Conservation (phyloP, 2,113 vertebrate species). For the Sceloporus tristichus region DNA sequence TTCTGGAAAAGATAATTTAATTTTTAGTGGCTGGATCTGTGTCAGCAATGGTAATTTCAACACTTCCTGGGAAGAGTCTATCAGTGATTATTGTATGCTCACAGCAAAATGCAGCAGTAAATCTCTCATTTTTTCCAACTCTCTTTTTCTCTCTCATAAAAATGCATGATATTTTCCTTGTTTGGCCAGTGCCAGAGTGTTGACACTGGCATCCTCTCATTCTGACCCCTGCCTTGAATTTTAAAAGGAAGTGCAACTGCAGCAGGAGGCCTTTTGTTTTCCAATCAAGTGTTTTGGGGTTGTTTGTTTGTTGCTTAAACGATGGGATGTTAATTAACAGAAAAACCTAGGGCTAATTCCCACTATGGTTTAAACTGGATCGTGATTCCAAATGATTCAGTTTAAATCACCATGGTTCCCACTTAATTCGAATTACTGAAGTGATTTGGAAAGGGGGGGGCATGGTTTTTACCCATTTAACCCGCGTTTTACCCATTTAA, state of each 20-base stretch:
- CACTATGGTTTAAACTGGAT: too few relatives aligned
- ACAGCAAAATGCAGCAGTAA: conserved; percentile 63
- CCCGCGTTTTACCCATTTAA: too few relatives aligned
- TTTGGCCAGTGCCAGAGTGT: conserved; percentile 61
- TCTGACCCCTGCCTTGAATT: conserved; percentile 68
- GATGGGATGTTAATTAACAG: not conserved
- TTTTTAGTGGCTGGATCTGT: conserved; percentile 74
- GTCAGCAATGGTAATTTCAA: conserved; percentile 72
- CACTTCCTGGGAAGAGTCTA: conserved; percentile 70
- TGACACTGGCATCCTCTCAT: conserved; percentile 67
- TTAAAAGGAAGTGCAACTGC: conserved; percentile 57
- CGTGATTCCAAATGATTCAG: too few relatives aligned
- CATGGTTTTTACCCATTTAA: too few relatives aligned
- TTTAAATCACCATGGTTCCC: too few relatives aligned
- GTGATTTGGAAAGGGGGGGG: too few relatives aligned
- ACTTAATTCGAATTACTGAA: too few relatives aligned
- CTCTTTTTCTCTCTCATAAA: conserved; percentile 60
- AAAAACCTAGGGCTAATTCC: too few relatives aligned
- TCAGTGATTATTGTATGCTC: conserved; percentile 58
- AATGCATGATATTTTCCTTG: conserved; percentile 63
- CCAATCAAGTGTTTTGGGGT: not conserved
- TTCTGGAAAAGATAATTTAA: conserved; percentile 74
- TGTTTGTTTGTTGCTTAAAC: conserved; percentile 61
- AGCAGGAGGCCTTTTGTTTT: conserved; percentile 48
- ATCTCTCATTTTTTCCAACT: conserved; percentile 71